Base-by-base conservation (phyloP, 2,797 vertebrate genomes). In the Epinephelus malabaricus region DNA sequence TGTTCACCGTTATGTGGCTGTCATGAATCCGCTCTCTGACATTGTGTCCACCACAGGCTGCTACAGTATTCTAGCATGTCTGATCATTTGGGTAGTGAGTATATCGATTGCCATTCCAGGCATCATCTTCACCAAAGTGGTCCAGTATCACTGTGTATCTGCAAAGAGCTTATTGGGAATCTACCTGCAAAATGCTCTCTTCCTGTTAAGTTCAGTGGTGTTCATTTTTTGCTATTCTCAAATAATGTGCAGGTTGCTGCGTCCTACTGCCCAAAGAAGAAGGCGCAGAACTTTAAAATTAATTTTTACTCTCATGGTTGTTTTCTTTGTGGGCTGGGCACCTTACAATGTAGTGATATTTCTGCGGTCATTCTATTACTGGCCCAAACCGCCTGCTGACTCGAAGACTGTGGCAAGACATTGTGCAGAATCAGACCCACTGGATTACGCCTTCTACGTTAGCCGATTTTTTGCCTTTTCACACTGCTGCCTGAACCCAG, bases 401-500 rank as follows among this genome's bases (percentile, higher is more conserved):
- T 51, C 47, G 4, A 13, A 27, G 2, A 0, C 0, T 1, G 0
- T 43, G 0, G 1, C 0, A 4, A 0, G 1, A 19, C 0, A 13
- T 8, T 99, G 98, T 25, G 1, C 86, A 3, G 0, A 69, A 1
- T 4, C 18, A 4, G 90, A 76, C 7, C 60, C 25, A 0, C 34
- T 95, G 13, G 88, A 82, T 5, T 94, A 95, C 0, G 94, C 93
- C 14, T 83, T 96, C 58, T 82, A 94, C 45, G 38, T 98, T 74
- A 94, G 94, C 73, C 94, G 95, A 6, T 82, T 96, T 21, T 58
- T 98, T 23, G 98, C 97, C 19, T 98, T 96, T 85, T 97, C 95
- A 2, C 98, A 99, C 83, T 99, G 98, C 86, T 98, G 96, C 87
- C 94, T 99, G 27, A 98, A 99, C 85, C 98, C 98, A 0, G 91